These are phyloP conservation scores for Charadrius vociferus DNA, from an alignment of 2,113 vertebrate genomes.

Conservation along the genomic window DNA sequence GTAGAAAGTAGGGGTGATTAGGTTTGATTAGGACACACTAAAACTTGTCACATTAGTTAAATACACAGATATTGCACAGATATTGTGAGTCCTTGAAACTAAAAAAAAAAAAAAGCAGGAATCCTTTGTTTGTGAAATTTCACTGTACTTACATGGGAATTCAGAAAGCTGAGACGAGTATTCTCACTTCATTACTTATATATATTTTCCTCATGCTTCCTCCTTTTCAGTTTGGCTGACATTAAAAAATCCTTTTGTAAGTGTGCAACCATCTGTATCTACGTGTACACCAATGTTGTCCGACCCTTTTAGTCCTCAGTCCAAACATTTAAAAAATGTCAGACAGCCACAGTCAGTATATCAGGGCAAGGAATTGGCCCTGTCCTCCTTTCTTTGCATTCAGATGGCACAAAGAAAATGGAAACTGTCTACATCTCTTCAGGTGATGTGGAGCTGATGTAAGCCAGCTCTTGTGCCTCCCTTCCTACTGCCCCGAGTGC, in stretches of 20 bases:
- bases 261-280: background rate
- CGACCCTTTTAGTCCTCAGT: background rate
- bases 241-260: conserved; percentile 18
- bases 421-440: background rate
- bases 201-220: background rate
- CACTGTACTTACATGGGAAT: background rate
- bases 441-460: background rate
- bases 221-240: background rate
- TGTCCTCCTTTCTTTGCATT: background rate
- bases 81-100: conserved; percentile 28
- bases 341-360: background rate
- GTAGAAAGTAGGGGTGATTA: conserved; percentile 60
- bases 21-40: conserved; percentile 60
- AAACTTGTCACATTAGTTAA: conserved; percentile 62
- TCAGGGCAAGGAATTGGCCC: background rate
- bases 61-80: conserved; percentile 53
- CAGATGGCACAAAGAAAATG: background rate
- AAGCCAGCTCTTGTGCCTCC: background rate
- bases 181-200: conserved; percentile 23
- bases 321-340: background rate
- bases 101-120: background rate
- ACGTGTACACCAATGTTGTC: background rate
- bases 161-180: conserved; percentile 7
- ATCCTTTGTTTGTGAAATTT: conserved; percentile 28
- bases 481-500: background rate